Conservation (phyloP, 2,113 vertebrate species). For the Ammodramus savannarum region DNA sequence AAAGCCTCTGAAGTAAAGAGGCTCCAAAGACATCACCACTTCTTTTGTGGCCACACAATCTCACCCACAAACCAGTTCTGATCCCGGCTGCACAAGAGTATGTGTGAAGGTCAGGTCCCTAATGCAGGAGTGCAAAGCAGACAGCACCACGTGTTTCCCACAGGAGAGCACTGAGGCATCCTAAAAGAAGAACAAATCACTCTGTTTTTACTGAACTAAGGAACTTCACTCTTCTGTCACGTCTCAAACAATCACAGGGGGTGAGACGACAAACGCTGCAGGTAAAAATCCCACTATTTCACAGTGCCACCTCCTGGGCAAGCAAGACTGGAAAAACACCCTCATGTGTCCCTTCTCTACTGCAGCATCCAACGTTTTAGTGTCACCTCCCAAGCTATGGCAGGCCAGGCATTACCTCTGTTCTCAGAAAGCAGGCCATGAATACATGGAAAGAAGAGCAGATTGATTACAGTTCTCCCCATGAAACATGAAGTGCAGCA, state of each 20-base stretch:
- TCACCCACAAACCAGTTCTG: neutral
- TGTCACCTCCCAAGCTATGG: fast-evolving
- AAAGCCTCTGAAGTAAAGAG: neutral
- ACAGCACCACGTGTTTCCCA: neutral
- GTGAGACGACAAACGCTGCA: fast-evolving
- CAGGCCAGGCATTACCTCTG: neutral
- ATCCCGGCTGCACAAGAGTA: neutral
- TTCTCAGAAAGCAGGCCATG: neutral
- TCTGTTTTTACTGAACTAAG: neutral
- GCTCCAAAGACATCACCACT: neutral
- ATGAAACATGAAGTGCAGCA: neutral
- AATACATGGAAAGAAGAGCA: neutral
- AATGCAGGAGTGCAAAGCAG: neutral
- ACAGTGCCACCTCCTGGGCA: conserved; percentile 72
- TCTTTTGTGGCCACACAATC: neutral
- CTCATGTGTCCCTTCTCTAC: neutral
- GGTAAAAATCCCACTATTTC: conserved; percentile 38
- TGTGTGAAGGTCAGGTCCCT: fast-evolving
- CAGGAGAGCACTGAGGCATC: neutral
- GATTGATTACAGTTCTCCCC: neutral
- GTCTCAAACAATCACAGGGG: fast-evolving
- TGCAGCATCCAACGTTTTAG: neutral
- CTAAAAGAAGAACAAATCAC: neutral
- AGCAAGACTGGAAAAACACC: neutral
- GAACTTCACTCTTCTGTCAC: neutral